A percentile compares a stretch with the other conserved stretches of the same genome.
Evolutionary conservation across 2,888 invertebrate genomes (phyloP).

Genomic region (Amphiduros pacificus): DNA sequence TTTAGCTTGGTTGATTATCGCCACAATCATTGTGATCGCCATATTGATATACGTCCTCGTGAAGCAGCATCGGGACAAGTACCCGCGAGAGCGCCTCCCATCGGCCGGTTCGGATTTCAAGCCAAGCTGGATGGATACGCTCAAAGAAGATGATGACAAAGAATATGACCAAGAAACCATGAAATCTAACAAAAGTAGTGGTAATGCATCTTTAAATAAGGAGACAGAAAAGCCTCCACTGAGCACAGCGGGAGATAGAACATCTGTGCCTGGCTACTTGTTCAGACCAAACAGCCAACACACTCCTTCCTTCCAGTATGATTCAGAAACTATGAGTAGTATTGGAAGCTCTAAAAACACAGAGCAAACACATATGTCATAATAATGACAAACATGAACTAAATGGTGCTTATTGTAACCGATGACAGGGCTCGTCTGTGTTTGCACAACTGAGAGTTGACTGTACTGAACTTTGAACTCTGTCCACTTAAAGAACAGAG

Average conservation of each 20-base stretch:
- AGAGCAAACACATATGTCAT: no score
- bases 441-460: no score
- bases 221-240: no score
- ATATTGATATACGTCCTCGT: background rate
- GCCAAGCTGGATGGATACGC: constrained; percentile 14
- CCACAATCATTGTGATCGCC: constrained; percentile 2
- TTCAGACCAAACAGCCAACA: constrained; percentile 1
- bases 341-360: no score
- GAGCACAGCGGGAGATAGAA: background rate
- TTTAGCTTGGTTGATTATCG: background rate
- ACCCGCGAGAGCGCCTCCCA: constrained; percentile 3
- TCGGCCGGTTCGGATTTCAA: constrained; percentile 13
- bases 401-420: no score
- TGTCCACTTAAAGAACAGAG: no score
- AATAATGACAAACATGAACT: no score
- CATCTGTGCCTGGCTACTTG: background rate
- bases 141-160: constrained; percentile 6
- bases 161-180: background rate
- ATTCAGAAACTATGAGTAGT: no score
- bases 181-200: background rate
- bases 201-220: background rate
- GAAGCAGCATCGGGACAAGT: background rate
- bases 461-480: no score
- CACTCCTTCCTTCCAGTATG: background rate
- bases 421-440: no score